Evolutionary conservation across 2,888 invertebrate genomes (phyloP), one percentile per base, ranked within the genome.

Genomic region (Rapana venosa): DNA sequence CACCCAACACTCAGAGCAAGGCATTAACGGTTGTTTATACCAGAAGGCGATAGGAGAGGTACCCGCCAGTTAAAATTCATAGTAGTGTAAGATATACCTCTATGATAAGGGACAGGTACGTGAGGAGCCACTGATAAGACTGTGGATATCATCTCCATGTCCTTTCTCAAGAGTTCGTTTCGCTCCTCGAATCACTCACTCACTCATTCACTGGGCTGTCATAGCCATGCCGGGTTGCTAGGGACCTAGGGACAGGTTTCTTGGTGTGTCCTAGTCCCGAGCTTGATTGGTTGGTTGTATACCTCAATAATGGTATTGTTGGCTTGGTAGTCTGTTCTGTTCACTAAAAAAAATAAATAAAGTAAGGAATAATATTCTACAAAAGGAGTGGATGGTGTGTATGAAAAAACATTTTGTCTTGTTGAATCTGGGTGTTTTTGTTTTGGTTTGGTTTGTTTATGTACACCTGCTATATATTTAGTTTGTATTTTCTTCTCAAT

Each of bases 101-200:
- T 74, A n/a, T 22, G 35, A 35, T 32, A 79, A 79, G 32, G 35
- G 8, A 35, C 84, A 30, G 58, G 84, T 84, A 84, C 58, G 84
- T 84, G 84, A 58, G 84, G 58, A 58, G 84, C 30, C 84, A 13
- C 30, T 6, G 84, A 84, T 84, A 84, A 84, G 58, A 58, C 20
- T 58, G 13, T 56, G 58, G 47, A 84, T 47, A 58, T 4, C 58
- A 58, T 58, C 84, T 15, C 84, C 56, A 84, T 20, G 30, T 26
- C 56, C 8, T 5, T n/a, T 26, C 58, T 56, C 47, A 58, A 58
- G 56, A 56, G n/a, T 22, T 20, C 30, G 13, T 30, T 84, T 58
- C 58, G 17, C 58, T 84, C 84, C n/a, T 30, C 56, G 1, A 22
- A 47, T 30, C 32, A 32, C 15, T 79, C 79, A 26, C 32, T 79